Evolutionary conservation across 1,140 invertebrate species (phyloP).

Genomic region (Pogonomyrmex barbatus): DNA sequence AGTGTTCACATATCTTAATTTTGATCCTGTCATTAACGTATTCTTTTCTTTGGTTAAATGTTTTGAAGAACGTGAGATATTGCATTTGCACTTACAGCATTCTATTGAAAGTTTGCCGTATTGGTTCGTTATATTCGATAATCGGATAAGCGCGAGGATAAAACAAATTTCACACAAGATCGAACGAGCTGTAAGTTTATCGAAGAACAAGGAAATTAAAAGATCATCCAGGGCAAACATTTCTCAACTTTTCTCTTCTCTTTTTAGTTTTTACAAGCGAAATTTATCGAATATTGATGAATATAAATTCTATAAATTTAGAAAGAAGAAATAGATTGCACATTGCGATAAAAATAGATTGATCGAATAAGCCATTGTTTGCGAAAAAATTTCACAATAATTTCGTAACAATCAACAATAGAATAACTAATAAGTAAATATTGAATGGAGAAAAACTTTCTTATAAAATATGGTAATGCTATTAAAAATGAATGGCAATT

Average conservation of each 20-base stretch:
- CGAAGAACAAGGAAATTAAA: conserved; percentile 5
- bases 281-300: not conserved
- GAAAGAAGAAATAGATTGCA: conserved; percentile 3
- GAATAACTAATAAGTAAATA: not conserved
- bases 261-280: not conserved
- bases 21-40: not conserved
- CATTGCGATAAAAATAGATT: conserved; percentile 55
- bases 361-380: conserved; percentile 41
- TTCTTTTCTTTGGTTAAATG: not conserved
- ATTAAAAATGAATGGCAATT: not conserved
- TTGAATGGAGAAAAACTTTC: not conserved
- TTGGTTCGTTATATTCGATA: conserved; percentile 51
- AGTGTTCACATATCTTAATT: not conserved
- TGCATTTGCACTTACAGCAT: not conserved
- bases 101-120: conserved; percentile 8
- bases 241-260: not conserved
- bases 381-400: not conserved
- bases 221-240: conserved; percentile 40
- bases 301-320: not conserved
- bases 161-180: conserved; percentile 48
- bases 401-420: not conserved
- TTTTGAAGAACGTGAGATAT: not conserved
- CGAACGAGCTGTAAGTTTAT: conserved; percentile 60
- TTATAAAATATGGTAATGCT: not conserved
- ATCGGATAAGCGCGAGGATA: conserved; percentile 35